Evolutionary conservation across 2,113 vertebrate genomes (phyloP).

Genomic region (Paradisaea rubra): DNA sequence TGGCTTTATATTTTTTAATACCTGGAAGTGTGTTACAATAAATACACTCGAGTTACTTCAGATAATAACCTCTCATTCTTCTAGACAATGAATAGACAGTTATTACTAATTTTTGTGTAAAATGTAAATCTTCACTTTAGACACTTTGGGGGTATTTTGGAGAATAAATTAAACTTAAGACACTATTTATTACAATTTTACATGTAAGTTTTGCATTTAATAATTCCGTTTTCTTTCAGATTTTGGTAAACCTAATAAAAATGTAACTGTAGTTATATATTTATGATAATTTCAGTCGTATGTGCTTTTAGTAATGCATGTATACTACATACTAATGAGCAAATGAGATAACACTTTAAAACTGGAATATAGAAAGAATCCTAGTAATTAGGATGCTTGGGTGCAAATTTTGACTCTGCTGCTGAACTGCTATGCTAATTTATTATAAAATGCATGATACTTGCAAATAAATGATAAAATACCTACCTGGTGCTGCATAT

Average conservation of each 20-base stretch:
- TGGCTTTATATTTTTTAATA: slow-evolving; percentile 25
- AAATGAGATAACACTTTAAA: slow-evolving; percentile 13
- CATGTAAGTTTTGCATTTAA: not conserved
- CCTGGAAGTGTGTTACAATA: not conserved
- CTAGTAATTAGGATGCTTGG: slow-evolving; percentile 21
- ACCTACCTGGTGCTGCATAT: not conserved
- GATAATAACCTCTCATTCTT: not conserved
- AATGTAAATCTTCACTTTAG: not conserved
- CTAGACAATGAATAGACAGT: not conserved
- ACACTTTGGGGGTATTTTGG: not conserved
- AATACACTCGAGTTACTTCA: not conserved
- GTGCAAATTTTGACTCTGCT: slow-evolving; percentile 30
- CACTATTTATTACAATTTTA: not conserved
- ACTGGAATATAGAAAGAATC: not conserved
- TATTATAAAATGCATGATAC: slow-evolving; percentile 40
- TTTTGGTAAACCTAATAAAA: slow-evolving; percentile 28
- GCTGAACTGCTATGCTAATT: slow-evolving; percentile 52
- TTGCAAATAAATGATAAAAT: slow-evolving; percentile 46
- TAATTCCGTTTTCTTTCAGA: not conserved
- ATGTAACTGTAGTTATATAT: slow-evolving; percentile 5
- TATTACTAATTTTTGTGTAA: not conserved
- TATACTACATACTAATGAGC: slow-evolving; percentile 42
- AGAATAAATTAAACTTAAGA: not conserved
- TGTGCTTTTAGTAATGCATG: slow-evolving; percentile 7
- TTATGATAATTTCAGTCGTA: slow-evolving; percentile 40